phyloP scores from a whole-genome alignment of 1,140 invertebrate species.

The Lasioglossum albipes region DNA sequence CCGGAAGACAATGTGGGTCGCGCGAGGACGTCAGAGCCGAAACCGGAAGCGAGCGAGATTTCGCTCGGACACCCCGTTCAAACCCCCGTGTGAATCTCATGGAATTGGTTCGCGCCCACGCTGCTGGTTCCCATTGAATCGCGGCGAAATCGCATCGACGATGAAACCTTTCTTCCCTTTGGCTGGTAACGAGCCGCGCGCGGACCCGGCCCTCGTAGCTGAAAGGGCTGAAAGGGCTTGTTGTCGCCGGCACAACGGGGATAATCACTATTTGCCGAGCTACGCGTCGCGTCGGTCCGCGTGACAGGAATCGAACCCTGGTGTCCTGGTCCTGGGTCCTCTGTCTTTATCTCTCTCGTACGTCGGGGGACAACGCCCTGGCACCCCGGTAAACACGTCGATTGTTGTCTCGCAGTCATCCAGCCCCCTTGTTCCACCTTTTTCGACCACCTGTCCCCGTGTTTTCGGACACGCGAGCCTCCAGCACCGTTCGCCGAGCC shows the following conservation, averaged over 20 bases:
- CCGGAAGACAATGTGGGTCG: background rate
- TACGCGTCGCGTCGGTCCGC: background rate
- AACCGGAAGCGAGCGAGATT: background rate
- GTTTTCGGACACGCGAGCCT: background rate
- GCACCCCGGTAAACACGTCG: background rate
- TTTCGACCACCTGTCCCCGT: background rate
- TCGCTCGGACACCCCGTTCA: background rate
- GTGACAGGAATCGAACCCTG: slow-evolving; percentile 6
- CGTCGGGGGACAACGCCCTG: background rate
- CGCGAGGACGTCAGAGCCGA: too few relatives aligned
- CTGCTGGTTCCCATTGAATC: background rate
- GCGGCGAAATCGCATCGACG: slow-evolving; percentile 11
- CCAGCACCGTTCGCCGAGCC: background rate
- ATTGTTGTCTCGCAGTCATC: background rate
- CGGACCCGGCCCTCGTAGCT: background rate
- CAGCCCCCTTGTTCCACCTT: background rate
- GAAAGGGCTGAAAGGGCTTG: slow-evolving; percentile 10
- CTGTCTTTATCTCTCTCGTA: background rate
- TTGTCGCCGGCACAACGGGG: background rate
- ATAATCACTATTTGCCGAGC: slow-evolving; percentile 26
- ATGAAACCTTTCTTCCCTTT: background rate
- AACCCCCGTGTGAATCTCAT: background rate
- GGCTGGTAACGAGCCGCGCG: background rate
- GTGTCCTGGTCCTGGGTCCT: too few relatives aligned
- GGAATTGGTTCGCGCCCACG: background rate